Conservation (phyloP, 2,888 invertebrate genomes). For the Troides aeacus region DNA sequence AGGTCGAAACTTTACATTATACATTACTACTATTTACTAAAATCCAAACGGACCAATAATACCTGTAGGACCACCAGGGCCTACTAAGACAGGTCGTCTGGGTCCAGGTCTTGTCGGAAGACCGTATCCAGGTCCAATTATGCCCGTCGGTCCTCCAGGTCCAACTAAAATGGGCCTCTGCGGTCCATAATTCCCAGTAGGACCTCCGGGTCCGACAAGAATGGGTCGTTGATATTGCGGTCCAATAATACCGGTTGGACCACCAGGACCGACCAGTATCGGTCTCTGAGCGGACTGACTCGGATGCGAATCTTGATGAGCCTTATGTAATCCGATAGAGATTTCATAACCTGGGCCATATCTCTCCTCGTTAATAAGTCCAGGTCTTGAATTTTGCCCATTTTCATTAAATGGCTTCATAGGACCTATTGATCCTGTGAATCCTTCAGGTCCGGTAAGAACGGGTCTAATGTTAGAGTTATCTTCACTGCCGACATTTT, state of each 20-base stretch:
- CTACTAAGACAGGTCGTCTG: slow-evolving; percentile 51
- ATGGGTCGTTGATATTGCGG: slow-evolving; percentile 41
- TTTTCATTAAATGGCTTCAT: slow-evolving; percentile 17
- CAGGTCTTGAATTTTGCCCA: slow-evolving; percentile 32
- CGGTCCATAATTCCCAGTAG: slow-evolving; percentile 44
- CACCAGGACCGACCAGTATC: slow-evolving; percentile 66
- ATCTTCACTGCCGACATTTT: slow-evolving; percentile 23
- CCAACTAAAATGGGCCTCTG: slow-evolving; percentile 69
- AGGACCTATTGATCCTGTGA: slow-evolving; percentile 41
- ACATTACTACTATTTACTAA: slow-evolving; percentile 35
- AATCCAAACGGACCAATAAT: slow-evolving; percentile 41
- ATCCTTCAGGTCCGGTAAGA: slow-evolving; percentile 63
- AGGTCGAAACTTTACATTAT: too few relatives aligned
- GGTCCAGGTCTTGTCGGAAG: slow-evolving; percentile 1
- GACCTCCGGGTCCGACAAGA: slow-evolving; percentile 66
- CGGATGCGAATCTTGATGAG: slow-evolving; percentile 30
- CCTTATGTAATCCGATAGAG: slow-evolving; percentile 33
- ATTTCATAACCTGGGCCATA: slow-evolving; percentile 23
- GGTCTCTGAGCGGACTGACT: slow-evolving; percentile 42
- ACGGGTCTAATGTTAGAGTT: slow-evolving; percentile 39
- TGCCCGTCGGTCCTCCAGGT: slow-evolving; percentile 69
- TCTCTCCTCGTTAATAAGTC: slow-evolving; percentile 40
- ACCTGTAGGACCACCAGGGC: slow-evolving; percentile 70
- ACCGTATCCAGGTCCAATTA: slow-evolving; percentile 53
- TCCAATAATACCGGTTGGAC: slow-evolving; percentile 72